phyloP scores from a whole-genome alignment of 2,888 invertebrate genomes.

The Synergus laeviventris region DNA sequence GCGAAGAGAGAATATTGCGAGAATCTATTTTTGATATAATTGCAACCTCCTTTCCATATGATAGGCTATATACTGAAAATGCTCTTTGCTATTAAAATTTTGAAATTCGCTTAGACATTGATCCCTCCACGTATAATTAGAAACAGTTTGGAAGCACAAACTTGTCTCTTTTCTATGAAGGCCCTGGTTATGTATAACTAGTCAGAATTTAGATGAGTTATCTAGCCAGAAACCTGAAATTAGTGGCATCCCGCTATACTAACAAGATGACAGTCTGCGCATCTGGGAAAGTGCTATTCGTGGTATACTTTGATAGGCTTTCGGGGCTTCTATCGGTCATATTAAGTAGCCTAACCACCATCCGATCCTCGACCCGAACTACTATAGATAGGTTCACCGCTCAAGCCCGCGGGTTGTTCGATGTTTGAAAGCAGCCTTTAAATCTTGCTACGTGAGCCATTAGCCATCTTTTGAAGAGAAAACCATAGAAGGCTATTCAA shows the following conservation, averaged over 20 bases:
- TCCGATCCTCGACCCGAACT: constrained; percentile 46
- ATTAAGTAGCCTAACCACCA: constrained; percentile 66
- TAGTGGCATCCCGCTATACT: constrained; percentile 26
- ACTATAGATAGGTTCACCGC: constrained; percentile 53
- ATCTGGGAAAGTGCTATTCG: constrained; percentile 46
- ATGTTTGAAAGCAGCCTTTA: constrained; percentile 50
- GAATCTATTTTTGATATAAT: no score
- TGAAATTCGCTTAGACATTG: neutral
- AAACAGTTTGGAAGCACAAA: neutral
- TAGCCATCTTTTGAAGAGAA: neutral
- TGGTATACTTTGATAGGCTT: constrained; percentile 65
- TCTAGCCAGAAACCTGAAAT: constrained; percentile 29
- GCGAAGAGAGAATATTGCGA: no score
- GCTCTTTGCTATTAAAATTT: neutral
- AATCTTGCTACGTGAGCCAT: constrained; percentile 54
- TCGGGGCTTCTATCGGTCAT: constrained; percentile 67
- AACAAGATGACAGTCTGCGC: constrained; percentile 38
- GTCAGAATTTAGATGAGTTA: constrained; percentile 40
- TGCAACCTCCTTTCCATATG: no score
- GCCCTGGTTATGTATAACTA: constrained; percentile 15
- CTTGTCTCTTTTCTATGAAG: constrained; percentile 3
- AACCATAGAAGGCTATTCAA: constrained; percentile 5
- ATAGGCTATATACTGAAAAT: no score
- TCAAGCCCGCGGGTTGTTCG: constrained; percentile 43
- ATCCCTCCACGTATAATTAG: neutral